A percentile compares a stretch with the other conserved stretches of the same genome.
Evolutionary conservation across 1,140 invertebrate genomes (phyloP).

Genomic region (Aphelenchoides avenae): DNA sequence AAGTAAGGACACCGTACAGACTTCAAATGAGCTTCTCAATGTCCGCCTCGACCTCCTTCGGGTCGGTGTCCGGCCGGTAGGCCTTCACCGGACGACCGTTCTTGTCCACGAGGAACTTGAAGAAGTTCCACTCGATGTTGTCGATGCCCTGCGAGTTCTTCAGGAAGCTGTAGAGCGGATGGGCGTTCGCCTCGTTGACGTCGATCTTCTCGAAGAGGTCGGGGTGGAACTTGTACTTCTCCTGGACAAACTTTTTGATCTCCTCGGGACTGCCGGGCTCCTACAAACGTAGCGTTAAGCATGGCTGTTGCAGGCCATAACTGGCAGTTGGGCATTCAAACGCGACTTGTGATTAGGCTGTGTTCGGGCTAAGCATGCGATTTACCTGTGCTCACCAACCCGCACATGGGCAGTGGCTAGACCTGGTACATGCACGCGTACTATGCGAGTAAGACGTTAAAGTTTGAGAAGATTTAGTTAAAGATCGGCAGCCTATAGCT

Average conservation of each 20-base stretch:
- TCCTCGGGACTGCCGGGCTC: conserved; percentile 5
- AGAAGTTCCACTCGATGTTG: conserved; percentile 94
- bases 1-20: too few relatives aligned
- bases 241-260: conserved; percentile 14
- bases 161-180: conserved; percentile 22
- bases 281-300: neutral
- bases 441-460: too few relatives aligned
- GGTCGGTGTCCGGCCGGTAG: conserved; percentile 73
- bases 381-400: too few relatives aligned
- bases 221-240: conserved; percentile 19
- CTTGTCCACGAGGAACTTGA: conserved; percentile 85
- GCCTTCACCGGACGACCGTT: conserved; percentile 77
- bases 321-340: too few relatives aligned
- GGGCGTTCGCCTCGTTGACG: conserved; percentile 21
- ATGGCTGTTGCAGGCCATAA: too few relatives aligned
- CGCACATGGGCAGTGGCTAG: too few relatives aligned
- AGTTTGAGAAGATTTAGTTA: too few relatives aligned
- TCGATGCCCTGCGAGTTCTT: conserved; percentile 51
- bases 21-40: conserved; percentile 26
- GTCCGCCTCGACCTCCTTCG: conserved; percentile 58
- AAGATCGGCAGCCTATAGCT: too few relatives aligned
- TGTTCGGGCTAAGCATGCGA: too few relatives aligned
- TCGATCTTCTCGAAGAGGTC: conserved; percentile 30
- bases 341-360: too few relatives aligned
- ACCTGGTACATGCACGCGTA: too few relatives aligned